These are phyloP conservation scores for Nymphalis c-album DNA, from an alignment of 2,888 invertebrate genomes.

Conservation along the genomic window DNA sequence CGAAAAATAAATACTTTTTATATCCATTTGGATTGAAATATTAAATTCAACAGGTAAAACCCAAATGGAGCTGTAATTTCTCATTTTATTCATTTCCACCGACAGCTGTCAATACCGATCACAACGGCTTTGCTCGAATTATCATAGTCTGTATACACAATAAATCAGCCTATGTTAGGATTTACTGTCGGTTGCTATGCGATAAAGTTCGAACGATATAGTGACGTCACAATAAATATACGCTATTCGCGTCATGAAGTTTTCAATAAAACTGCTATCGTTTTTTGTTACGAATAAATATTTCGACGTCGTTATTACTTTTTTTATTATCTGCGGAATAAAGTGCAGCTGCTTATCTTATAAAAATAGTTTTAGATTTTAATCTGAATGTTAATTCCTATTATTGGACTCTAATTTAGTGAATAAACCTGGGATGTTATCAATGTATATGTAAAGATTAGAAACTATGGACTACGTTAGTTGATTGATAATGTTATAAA, in stretches of 20 bases:
- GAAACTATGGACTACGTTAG: no score
- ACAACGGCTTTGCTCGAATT: background rate
- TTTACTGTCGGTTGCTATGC: constrained; percentile 2
- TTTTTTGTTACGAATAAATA: constrained; percentile 3
- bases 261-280: constrained; percentile 6
- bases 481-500: no score
- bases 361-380: no score
- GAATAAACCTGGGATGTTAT: no score
- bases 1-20: no score
- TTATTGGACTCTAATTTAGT: no score
- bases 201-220: constrained; percentile 1
- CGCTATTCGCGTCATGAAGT: background rate
- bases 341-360: no score
- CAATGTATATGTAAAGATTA: no score
- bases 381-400: no score
- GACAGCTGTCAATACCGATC: constrained; percentile 2
- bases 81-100: constrained; percentile 4
- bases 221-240: constrained; percentile 4
- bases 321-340: background rate
- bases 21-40: background rate
- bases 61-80: background rate
- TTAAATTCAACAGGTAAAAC: background rate
- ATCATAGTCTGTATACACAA: background rate
- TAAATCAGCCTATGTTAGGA: constrained; percentile 3
- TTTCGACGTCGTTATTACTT: background rate